A percentile compares a stretch with the other conserved stretches of the same genome.
phyloP scores from a whole-genome alignment of 2,113 vertebrate species.

The Tetrao urogallus region DNA sequence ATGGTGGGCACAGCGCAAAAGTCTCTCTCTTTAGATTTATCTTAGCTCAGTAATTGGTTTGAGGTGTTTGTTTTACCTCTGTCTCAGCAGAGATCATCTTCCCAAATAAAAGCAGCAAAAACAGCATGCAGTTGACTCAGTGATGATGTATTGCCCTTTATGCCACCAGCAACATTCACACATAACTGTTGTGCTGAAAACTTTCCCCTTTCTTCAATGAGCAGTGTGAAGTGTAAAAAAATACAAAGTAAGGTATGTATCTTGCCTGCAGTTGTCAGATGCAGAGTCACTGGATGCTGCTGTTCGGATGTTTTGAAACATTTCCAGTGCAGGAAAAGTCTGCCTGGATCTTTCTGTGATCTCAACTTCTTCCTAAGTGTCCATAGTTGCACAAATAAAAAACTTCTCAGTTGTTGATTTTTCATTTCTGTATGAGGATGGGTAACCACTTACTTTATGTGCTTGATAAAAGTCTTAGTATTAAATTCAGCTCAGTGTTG shows the following conservation, averaged over 20 bases:
- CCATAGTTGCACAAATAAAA: not conserved
- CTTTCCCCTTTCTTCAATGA: not conserved
- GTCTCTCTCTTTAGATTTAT: not conserved
- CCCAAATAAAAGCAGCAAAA: not conserved
- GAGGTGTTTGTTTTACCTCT: not conserved
- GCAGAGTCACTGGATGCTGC: not conserved
- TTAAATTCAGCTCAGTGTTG: not conserved
- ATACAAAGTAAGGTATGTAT: not conserved
- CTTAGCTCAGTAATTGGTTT: not conserved
- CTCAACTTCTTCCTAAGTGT: not conserved
- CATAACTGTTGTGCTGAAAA: not conserved
- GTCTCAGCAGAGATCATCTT: not conserved
- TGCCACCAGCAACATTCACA: not conserved
- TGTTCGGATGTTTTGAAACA: not conserved
- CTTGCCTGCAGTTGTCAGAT: not conserved
- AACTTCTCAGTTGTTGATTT: not conserved
- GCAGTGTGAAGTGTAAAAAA: not conserved
- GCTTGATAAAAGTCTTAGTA: not conserved
- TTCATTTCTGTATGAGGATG: not conserved
- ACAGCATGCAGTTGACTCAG: not conserved
- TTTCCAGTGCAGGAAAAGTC: not conserved
- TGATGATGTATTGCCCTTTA: not conserved
- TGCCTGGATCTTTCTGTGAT: not conserved
- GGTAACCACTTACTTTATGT: not conserved
- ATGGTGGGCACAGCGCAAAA: not conserved